Evolutionary conservation across 2,113 vertebrate species (phyloP).

Genomic region (Eurypyga helias): DNA sequence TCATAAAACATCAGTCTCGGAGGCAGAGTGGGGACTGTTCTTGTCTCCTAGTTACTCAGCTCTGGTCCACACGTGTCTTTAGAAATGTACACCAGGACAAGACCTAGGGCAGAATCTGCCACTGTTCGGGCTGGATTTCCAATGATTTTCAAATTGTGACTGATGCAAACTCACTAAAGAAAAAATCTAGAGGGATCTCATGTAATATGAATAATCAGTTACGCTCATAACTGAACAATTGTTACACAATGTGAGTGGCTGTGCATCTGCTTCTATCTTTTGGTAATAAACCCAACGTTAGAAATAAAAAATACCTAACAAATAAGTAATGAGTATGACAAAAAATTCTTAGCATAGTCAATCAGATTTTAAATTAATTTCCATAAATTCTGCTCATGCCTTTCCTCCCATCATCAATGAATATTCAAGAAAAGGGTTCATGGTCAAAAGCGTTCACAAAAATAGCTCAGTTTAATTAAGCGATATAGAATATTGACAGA

Average conservation of each 20-base stretch:
- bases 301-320: background rate
- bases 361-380: slow-evolving; percentile 6
- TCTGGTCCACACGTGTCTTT: background rate
- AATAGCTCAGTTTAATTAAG: slow-evolving; percentile 10
- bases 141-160: background rate
- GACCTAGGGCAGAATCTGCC: background rate
- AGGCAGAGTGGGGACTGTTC: background rate
- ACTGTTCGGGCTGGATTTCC: background rate
- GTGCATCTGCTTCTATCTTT: background rate
- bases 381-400: background rate
- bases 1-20: background rate
- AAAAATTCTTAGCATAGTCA: background rate
- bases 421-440: slow-evolving; percentile 30
- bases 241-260: background rate
- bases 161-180: background rate
- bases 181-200: background rate
- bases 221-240: background rate
- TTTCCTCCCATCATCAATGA: background rate
- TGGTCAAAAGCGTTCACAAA: background rate
- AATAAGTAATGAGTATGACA: background rate
- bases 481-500: background rate
- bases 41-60: background rate
- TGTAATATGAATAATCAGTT: background rate
- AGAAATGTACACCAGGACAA: background rate
- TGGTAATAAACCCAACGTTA: background rate